Conservation (phyloP, 2,888 invertebrate species). For the Ametastegia equiseti region DNA sequence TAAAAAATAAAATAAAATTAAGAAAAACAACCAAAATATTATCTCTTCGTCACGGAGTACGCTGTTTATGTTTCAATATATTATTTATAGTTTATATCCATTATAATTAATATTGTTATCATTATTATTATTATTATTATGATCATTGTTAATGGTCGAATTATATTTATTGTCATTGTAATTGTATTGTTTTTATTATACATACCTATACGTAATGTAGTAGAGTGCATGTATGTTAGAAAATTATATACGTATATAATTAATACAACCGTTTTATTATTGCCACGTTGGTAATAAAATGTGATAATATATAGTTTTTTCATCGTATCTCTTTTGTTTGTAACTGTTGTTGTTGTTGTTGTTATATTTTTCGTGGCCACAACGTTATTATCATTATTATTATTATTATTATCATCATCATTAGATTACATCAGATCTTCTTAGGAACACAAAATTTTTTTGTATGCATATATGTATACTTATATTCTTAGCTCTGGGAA, state of each 20-base stretch:
- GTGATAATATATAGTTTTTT: constrained; percentile 6
- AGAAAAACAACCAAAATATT: constrained; percentile 5
- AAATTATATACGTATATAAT: not conserved
- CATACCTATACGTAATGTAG: not conserved
- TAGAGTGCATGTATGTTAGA: too few species aligned
- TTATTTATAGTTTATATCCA: not conserved
- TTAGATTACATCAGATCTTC: not conserved
- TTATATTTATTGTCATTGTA: constrained; percentile 19
- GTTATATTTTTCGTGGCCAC: not conserved
- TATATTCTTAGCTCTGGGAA: not conserved
- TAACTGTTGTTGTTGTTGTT: not conserved
- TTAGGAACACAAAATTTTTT: constrained; percentile 27
- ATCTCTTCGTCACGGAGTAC: not conserved
- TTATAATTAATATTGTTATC: not conserved
- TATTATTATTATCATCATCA: too few species aligned
- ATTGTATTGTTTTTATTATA: not conserved
- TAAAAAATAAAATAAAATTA: not conserved
- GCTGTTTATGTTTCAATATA: not conserved
- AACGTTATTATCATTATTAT: not conserved
- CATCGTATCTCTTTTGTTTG: not conserved
- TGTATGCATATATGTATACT: not conserved
- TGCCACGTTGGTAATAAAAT: not conserved
- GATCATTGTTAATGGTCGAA: not conserved
- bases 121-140: constrained; percentile 12
- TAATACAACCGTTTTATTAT: constrained; percentile 19